phyloP scores from a whole-genome alignment of 2,888 invertebrate genomes.

The Teleogryllus oceanicus region DNA sequence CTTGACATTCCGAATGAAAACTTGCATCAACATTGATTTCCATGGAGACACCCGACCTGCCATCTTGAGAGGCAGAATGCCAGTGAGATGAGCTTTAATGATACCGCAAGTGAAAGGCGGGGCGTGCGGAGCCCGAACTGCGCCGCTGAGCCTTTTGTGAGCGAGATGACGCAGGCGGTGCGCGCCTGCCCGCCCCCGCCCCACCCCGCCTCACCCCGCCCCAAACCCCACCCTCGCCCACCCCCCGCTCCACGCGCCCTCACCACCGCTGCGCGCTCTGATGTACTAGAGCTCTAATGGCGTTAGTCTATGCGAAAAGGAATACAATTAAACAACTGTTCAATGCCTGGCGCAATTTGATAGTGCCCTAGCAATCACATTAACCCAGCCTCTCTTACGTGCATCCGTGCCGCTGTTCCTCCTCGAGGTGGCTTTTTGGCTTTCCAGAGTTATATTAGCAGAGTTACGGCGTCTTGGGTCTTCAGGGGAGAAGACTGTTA shows the following conservation, averaged over 20 bases:
- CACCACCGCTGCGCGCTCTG: too few species aligned
- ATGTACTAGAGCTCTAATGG: slow-evolving; percentile 18
- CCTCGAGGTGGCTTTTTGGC: neutral
- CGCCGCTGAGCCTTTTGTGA: neutral
- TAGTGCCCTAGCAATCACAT: slow-evolving; percentile 7
- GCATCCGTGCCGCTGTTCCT: neutral
- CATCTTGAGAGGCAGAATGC: slow-evolving; percentile 18
- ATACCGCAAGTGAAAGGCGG: slow-evolving; percentile 7
- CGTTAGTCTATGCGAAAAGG: slow-evolving; percentile 7
- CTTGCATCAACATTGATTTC: slow-evolving; percentile 10
- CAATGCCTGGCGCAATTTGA: slow-evolving; percentile 6
- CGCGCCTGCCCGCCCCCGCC: neutral
- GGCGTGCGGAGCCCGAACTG: neutral
- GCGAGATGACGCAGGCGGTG: neutral
- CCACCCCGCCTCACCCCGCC: neutral
- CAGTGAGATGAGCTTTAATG: slow-evolving; percentile 4
- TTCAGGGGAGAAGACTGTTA: slow-evolving; percentile 3
- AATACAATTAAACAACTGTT: slow-evolving; percentile 18
- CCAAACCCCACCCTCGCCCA: neutral
- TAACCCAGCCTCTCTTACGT: neutral
- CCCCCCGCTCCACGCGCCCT: neutral
- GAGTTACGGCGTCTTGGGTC: slow-evolving; percentile 18
- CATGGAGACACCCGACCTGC: slow-evolving; percentile 18
- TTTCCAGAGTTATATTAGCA: neutral
- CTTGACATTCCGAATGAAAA: slow-evolving; percentile 18